A percentile compares a stretch with the other conserved stretches of the same genome.
phyloP scores from a whole-genome alignment of 2,113 vertebrate species.

The Elaphurus davidianus region DNA sequence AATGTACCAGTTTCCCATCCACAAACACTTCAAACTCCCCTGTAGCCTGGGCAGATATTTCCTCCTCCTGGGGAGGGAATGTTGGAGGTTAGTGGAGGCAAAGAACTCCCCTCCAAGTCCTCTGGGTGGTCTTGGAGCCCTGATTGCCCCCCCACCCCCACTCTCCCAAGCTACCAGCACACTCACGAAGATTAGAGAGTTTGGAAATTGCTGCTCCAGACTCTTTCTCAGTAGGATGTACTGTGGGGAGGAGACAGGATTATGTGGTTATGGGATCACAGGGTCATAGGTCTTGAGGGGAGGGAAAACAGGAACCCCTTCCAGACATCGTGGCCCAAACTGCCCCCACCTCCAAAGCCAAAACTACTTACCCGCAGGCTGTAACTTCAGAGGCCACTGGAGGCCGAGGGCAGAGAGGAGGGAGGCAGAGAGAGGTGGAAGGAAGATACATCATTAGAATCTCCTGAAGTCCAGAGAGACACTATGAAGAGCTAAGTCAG shows the following conservation, averaged over 20 bases:
- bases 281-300: background rate
- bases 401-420: background rate
- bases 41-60: background rate
- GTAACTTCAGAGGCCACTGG: slow-evolving; percentile 75
- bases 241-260: background rate
- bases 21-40: slow-evolving; percentile 73
- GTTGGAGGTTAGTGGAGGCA: background rate
- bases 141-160: background rate
- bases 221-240: slow-evolving; percentile 61
- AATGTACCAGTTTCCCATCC: slow-evolving; percentile 62
- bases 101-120: background rate
- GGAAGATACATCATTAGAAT: background rate
- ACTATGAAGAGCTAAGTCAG: background rate
- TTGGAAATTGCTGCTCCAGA: slow-evolving; percentile 62
- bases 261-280: background rate
- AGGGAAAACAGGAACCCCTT: background rate
- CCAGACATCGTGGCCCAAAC: background rate
- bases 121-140: background rate
- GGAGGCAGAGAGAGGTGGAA: background rate
- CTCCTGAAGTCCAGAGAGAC: background rate
- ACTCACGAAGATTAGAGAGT: slow-evolving; percentile 65
- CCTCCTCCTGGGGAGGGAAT: slow-evolving; percentile 44
- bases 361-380: slow-evolving; percentile 62
- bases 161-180: background rate
- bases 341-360: background rate